phyloP scores from a whole-genome alignment of 1,140 invertebrate species.

The Linepithema humile region DNA sequence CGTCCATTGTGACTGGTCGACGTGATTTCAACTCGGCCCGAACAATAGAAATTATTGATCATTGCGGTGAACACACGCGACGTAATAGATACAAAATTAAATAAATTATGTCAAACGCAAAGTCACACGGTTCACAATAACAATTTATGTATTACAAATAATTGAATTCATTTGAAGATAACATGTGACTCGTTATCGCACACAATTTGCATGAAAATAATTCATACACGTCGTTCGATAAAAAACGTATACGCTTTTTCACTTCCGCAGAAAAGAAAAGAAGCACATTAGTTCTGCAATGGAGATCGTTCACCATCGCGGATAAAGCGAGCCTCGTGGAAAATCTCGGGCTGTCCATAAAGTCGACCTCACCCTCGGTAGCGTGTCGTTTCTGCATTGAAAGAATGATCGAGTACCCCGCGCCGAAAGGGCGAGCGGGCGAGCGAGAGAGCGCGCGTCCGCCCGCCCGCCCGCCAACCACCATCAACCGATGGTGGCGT shows the following conservation, averaged over 20 bases:
- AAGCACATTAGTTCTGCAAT: conserved; percentile 35
- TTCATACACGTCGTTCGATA: neutral
- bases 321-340: conserved; percentile 38
- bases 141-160: neutral
- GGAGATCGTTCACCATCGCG: conserved; percentile 33
- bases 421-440: conserved; percentile 53
- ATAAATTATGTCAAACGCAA: neutral
- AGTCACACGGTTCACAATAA: neutral
- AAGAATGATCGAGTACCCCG: conserved; percentile 71
- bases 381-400: conserved; percentile 68
- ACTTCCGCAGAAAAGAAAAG: conserved; percentile 21
- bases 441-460: neutral
- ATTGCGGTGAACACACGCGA: neutral
- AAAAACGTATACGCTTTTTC: conserved; percentile 24
- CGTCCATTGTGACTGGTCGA: conserved; percentile 8
- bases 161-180: neutral
- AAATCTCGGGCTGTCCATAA: conserved; percentile 49
- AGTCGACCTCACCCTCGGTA: conserved; percentile 47
- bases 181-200: neutral
- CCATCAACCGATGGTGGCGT: conserved; percentile 40
- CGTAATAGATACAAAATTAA: neutral
- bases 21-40: neutral
- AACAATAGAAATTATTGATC: neutral
- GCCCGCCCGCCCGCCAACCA: conserved; percentile 29
- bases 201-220: conserved; percentile 31